A percentile compares a stretch with the other conserved stretches of the same genome.
Evolutionary conservation across 1,140 invertebrate genomes (phyloP).

Genomic region (Diorhabda carinulata): DNA sequence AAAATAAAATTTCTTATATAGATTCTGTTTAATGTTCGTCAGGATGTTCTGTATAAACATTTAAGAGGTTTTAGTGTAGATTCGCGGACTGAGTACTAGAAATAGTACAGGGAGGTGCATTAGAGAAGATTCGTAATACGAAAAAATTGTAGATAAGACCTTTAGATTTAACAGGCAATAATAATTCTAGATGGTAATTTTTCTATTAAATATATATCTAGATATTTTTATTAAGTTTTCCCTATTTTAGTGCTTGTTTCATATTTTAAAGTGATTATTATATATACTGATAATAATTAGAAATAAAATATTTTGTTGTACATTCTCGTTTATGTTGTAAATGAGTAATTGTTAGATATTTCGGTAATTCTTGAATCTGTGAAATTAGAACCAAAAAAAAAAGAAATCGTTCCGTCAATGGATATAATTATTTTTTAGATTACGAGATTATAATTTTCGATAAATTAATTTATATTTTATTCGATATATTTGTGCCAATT

Average conservation of each 20-base stretch:
- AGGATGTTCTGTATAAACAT: too few relatives aligned
- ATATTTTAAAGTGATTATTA: conserved; percentile 20
- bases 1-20: too few relatives aligned
- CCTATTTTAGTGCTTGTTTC: conserved; percentile 18
- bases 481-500: conserved; percentile 32
- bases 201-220: conserved; percentile 1
- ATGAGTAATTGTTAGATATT: conserved; percentile 19
- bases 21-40: too few relatives aligned
- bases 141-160: background rate
- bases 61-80: too few relatives aligned
- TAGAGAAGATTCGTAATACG: background rate
- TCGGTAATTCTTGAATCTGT: conserved; percentile 14
- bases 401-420: conserved; percentile 4
- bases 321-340: conserved; percentile 14
- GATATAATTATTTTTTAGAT: conserved; percentile 13
- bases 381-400: conserved; percentile 18
- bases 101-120: background rate
- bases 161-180: conserved; percentile 1
- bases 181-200: conserved; percentile 5
- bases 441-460: conserved; percentile 13
- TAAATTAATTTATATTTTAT: conserved; percentile 23
- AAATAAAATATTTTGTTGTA: conserved; percentile 20
- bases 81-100: too few relatives aligned
- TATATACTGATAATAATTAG: conserved; percentile 14
- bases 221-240: conserved; percentile 20